Evolutionary conservation across 2,888 invertebrate species (phyloP).

Genomic region (Chaitophorus viminalis): DNA sequence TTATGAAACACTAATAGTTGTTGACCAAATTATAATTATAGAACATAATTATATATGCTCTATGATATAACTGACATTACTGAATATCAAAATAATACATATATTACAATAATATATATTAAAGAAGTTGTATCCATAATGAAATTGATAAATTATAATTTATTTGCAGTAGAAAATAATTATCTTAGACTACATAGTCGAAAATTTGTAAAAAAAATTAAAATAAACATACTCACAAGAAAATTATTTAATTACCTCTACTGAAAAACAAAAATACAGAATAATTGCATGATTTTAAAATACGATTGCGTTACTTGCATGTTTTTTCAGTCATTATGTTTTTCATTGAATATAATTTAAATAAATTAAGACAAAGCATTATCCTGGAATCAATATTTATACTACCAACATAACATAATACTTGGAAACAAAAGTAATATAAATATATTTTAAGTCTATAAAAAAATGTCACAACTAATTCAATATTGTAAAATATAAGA

Average conservation of each 20-base stretch:
- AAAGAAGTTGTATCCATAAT: slow-evolving; percentile 1
- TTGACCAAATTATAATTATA: slow-evolving; percentile 28
- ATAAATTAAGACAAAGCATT: slow-evolving; percentile 40
- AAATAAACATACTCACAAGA: background rate
- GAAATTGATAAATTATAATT: slow-evolving; percentile 33
- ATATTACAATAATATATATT: background rate
- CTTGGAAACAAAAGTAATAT: no score
- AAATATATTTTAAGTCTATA: no score
- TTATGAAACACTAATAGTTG: slow-evolving; percentile 39
- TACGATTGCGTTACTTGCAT: background rate
- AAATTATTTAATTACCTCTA: background rate
- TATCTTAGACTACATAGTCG: background rate
- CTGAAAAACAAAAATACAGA: background rate
- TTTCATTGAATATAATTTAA: slow-evolving; percentile 37
- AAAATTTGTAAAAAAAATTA: slow-evolving; percentile 9
- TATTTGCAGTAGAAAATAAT: background rate
- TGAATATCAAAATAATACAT: background rate
- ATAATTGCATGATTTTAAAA: slow-evolving; percentile 9
- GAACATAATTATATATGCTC: no score
- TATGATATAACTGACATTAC: background rate
- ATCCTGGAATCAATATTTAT: slow-evolving; percentile 1
- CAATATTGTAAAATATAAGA: no score
- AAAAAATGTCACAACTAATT: no score
- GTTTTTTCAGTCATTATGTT: slow-evolving; percentile 8
- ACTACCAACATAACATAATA: background rate